Percentiles rank a stretch among this genome's conserved stretches.
Conservation (phyloP, 2,113 vertebrate genomes). For the Monopterus albus region DNA sequence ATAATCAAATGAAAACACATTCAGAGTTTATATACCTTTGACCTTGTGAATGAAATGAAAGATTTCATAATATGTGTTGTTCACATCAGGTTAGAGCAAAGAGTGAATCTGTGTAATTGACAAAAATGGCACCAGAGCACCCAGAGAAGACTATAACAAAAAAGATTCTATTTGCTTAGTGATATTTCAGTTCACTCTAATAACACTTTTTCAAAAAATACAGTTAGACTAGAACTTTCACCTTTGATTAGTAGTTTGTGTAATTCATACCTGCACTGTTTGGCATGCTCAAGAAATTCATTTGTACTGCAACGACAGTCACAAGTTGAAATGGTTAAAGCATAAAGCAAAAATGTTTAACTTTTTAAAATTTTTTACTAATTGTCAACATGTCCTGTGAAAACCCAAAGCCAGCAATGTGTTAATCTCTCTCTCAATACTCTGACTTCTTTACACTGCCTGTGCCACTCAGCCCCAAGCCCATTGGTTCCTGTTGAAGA, state of each 20-base stretch:
- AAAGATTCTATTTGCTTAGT: neutral
- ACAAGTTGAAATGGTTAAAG: too few relatives aligned
- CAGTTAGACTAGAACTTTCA: neutral
- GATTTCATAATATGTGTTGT: conserved; percentile 25
- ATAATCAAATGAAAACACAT: conserved; percentile 68
- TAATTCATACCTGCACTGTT: neutral
- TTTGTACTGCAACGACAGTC: neutral
- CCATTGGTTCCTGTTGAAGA: neutral
- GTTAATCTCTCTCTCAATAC: too few relatives aligned
- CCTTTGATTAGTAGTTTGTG: neutral
- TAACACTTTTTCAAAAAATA: neutral
- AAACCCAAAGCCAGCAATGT: neutral
- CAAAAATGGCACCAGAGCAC: conserved; percentile 13
- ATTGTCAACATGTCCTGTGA: neutral
- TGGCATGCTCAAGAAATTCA: neutral
- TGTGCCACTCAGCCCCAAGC: neutral
- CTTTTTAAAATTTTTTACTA: too few relatives aligned
- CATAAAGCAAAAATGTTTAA: too few relatives aligned
- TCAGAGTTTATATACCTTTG: conserved; percentile 43
- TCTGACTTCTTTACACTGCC: too few relatives aligned
- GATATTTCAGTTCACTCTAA: neutral
- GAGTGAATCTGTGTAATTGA: conserved; percentile 25
- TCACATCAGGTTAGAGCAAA: conserved; percentile 12
- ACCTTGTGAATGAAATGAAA: conserved; percentile 53
- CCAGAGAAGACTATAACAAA: neutral